Evolutionary conservation across 2,113 vertebrate species (phyloP), one percentile per base, ranked within the genome.

Genomic region (Sebastes schlegelii): DNA sequence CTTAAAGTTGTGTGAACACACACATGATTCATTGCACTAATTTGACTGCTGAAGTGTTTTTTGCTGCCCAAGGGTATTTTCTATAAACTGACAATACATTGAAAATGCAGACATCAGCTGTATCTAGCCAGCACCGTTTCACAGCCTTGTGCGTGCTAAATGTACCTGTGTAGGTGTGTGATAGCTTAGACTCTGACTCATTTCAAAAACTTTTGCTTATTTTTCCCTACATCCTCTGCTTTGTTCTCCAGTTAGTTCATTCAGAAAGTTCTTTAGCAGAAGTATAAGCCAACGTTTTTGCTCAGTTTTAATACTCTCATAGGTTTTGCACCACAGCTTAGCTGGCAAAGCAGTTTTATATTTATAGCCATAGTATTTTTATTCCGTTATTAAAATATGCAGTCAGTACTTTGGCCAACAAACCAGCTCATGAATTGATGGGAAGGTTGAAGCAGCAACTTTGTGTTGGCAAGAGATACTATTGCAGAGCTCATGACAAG

Each of bases 101-200:
- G 42, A 26, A 55, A 57, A 46, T 19, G 12, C 69, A 14, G 17
- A 77, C n/a, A 42, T 43, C n/a, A 43, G 8, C 60, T 26, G 42
- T 43, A 17, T 55, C 6, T 17, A 26, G 42, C 40, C 8, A 55
- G 63, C 10, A 67, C 1, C 21, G 57, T 23, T 60, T 42, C 11
- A 21, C 10, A 62, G n/a, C 57, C n/a, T 49, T 8, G 45, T 48
- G 5, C 23, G 43, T 58, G 49, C 61, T 65, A 14, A 58, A 67
- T 48, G 6, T 49, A 40, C 23, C 17, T 64, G 17, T 77, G 67
- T 66, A 34, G 61, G n/a, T 74, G 74, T 86, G 45, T n/a, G 10
- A 46, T 57, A 21, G n/a, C 46, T 64, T 23, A 51, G 43, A 68
- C 43, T 70, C 7, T 70, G 72, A 60, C 51, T 85, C 65, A 64